A percentile compares a stretch with the other conserved stretches of the same genome.
Conservation (phyloP, 2,113 vertebrate species). For the Entosphenus tridentatus region DNA sequence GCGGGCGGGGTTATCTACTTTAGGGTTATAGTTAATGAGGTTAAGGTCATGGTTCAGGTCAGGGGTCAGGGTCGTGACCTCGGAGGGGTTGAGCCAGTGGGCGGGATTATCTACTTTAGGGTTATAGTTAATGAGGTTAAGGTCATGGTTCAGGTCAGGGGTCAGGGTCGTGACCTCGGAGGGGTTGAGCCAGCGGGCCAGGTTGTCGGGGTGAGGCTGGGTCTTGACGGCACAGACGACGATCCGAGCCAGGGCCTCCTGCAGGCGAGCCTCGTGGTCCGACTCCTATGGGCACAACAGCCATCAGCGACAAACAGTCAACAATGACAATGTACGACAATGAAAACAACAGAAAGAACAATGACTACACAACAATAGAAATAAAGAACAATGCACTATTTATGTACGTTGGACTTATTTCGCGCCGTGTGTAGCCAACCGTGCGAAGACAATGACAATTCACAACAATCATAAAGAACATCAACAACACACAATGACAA, state of each 20-base stretch:
- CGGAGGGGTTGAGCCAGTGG: too few relatives aligned
- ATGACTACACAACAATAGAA: neutral
- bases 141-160: too few relatives aligned
- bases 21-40: too few relatives aligned
- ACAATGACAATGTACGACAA: neutral
- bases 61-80: neutral
- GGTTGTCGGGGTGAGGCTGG: slow-evolving; percentile 21
- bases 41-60: too few relatives aligned
- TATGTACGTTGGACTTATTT: too few relatives aligned
- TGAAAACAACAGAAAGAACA: too few relatives aligned
- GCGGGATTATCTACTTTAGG: neutral
- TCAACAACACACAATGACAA: too few relatives aligned
- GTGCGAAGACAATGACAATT: too few relatives aligned
- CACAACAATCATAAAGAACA: too few relatives aligned
- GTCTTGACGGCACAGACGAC: slow-evolving; percentile 57
- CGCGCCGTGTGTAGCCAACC: too few relatives aligned
- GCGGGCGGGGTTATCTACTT: neutral
- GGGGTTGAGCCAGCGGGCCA: slow-evolving; percentile 59
- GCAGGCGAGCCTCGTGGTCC: slow-evolving; percentile 48
- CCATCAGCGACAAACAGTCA: neutral
- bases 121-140: too few relatives aligned
- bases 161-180: slow-evolving; percentile 40
- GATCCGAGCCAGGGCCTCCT: slow-evolving; percentile 52
- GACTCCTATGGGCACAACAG: slow-evolving; percentile 27
- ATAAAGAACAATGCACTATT: neutral